Conservation (phyloP, 2,888 invertebrate species). For the Amblyteles armatorius region DNA sequence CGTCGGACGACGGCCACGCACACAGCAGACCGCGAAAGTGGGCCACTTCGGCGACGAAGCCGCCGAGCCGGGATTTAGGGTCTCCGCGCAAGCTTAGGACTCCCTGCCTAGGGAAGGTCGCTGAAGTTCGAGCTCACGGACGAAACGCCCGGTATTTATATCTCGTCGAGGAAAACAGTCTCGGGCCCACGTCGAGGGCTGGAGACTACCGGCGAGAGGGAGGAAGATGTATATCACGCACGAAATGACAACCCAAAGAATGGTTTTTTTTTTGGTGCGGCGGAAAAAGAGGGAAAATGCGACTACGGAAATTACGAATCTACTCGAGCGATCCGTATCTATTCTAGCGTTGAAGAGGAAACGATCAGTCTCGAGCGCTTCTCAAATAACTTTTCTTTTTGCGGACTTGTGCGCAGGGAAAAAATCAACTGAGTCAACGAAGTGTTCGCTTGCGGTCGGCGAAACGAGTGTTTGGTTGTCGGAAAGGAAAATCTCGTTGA, state of each 20-base stretch:
- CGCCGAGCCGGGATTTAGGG: slow-evolving; percentile 49
- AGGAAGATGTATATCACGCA: slow-evolving; percentile 37
- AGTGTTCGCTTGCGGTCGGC: too few relatives aligned
- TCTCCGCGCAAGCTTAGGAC: slow-evolving; percentile 53
- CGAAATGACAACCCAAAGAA: slow-evolving; percentile 50
- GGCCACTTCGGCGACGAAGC: slow-evolving; percentile 56
- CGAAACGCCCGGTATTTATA: slow-evolving; percentile 49
- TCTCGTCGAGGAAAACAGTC: slow-evolving; percentile 6
- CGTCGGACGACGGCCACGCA: slow-evolving; percentile 25
- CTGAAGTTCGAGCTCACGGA: slow-evolving; percentile 50
- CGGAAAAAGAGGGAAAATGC: slow-evolving; percentile 13
- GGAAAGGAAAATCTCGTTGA: too few relatives aligned
- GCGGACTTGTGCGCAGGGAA: too few relatives aligned
- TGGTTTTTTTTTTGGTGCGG: slow-evolving; percentile 25
- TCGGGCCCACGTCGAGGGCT: neutral
- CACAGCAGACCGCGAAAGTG: slow-evolving; percentile 45
- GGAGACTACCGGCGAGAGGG: neutral
- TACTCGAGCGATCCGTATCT: slow-evolving; percentile 34
- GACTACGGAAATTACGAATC: slow-evolving; percentile 24
- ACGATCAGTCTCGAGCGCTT: neutral
- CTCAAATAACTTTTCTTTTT: too few relatives aligned
- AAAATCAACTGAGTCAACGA: too few relatives aligned
- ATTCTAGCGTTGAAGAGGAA: too few relatives aligned
- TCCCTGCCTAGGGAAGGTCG: slow-evolving; percentile 40
- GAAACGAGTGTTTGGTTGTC: too few relatives aligned